A percentile compares a stretch with the other conserved stretches of the same genome.
Evolutionary conservation across 2,888 invertebrate genomes (phyloP).

Genomic region (Ormia ochracea): DNA sequence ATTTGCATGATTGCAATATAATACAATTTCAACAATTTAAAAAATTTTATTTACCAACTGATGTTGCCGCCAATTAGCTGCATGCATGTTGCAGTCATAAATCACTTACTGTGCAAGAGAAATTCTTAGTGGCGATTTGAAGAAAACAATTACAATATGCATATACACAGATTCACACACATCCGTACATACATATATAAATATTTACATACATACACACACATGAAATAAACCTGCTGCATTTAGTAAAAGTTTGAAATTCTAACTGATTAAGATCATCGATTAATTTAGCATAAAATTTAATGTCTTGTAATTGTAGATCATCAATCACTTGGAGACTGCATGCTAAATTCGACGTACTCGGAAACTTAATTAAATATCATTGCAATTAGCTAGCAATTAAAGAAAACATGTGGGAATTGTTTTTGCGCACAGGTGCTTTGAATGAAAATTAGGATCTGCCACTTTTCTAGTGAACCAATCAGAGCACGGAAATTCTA

Average conservation of each 20-base stretch:
- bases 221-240: neutral
- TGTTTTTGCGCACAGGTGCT: conserved; percentile 37
- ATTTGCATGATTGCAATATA: conserved; percentile 48
- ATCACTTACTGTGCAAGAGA: neutral
- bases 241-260: conserved; percentile 59
- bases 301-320: conserved; percentile 57
- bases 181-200: neutral
- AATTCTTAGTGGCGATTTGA: conserved; percentile 25
- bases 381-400: neutral
- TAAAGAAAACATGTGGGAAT: neutral
- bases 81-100: conserved; percentile 38
- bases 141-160: neutral
- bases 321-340: conserved; percentile 52
- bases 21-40: conserved; percentile 51
- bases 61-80: conserved; percentile 37
- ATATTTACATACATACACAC: too few relatives aligned
- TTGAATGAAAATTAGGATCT: neutral
- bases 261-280: conserved; percentile 62
- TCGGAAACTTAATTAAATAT: conserved; percentile 3
- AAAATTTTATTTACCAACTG: conserved; percentile 49
- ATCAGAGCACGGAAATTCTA: conserved; percentile 9
- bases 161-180: too few relatives aligned
- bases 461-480: neutral
- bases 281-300: conserved; percentile 59
- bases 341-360: conserved; percentile 38